A percentile compares a stretch with the other conserved stretches of the same genome.
Evolutionary conservation across 1,140 invertebrate genomes (phyloP).

Genomic region (Drosophila pectinifera): DNA sequence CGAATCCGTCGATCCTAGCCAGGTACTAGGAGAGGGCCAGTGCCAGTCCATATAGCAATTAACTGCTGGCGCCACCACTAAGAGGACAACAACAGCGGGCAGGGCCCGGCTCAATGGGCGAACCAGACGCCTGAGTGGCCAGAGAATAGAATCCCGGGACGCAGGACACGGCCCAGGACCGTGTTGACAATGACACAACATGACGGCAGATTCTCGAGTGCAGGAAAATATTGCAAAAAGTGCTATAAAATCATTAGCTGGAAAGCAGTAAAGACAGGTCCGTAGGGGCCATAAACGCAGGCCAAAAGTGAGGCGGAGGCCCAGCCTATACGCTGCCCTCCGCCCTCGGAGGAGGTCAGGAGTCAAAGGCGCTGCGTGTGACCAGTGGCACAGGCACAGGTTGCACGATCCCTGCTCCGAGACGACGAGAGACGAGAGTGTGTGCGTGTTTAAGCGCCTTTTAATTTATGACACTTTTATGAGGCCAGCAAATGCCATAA

Average conservation of each 20-base stretch:
- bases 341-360: conserved; percentile 37
- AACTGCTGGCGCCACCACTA: conserved; percentile 74
- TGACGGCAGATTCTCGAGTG: conserved; percentile 63
- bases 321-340: conserved; percentile 17
- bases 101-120: conserved; percentile 38
- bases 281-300: conserved; percentile 54
- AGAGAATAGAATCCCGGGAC: conserved; percentile 27
- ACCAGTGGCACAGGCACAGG: conserved; percentile 81
- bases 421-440: conserved; percentile 11
- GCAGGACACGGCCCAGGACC: conserved; percentile 20
- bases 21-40: conserved; percentile 32
- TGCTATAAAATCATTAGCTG: conserved; percentile 76
- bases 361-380: conserved; percentile 72
- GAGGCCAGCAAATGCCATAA: conserved; percentile 68
- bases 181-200: conserved; percentile 76
- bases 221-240: conserved; percentile 69
- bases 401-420: conserved; percentile 52
- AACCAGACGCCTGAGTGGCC: conserved; percentile 32
- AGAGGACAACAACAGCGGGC: conserved; percentile 45
- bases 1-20: background rate
- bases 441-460: conserved; percentile 65
- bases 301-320: conserved; percentile 32
- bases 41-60: conserved; percentile 65
- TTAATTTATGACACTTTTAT: conserved; percentile 83
- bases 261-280: conserved; percentile 38